Evolutionary conservation across 2,113 vertebrate genomes (phyloP).

Genomic region (Apus apus): DNA sequence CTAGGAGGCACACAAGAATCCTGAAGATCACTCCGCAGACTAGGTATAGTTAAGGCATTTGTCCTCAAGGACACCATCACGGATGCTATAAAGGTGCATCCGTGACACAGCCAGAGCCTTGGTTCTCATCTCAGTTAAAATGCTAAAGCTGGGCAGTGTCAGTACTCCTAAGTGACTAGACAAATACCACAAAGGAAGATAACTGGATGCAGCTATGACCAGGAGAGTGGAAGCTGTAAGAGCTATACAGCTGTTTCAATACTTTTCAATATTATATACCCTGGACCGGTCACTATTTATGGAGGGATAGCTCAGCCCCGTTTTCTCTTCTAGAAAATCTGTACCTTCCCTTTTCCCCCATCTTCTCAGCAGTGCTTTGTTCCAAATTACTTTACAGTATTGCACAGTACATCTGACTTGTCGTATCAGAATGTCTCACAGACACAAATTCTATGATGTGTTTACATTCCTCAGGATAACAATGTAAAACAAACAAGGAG

Average conservation of each 20-base stretch:
- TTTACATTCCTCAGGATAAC: conserved; percentile 31
- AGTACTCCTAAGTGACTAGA: neutral
- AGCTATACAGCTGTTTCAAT: neutral
- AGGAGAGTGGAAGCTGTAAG: neutral
- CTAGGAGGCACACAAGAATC: neutral
- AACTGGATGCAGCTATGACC: neutral
- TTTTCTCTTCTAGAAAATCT: neutral
- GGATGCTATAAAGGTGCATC: neutral
- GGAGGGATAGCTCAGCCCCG: neutral
- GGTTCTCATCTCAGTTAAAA: neutral
- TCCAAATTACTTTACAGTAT: neutral
- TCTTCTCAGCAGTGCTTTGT: neutral
- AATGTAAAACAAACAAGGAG: conserved; percentile 20
- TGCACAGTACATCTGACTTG: neutral
- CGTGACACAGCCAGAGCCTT: neutral
- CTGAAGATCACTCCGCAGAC: neutral
- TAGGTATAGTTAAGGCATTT: neutral
- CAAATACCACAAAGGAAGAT: neutral
- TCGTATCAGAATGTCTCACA: neutral
- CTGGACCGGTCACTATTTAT: neutral
- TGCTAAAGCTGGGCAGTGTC: neutral
- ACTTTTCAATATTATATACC: neutral
- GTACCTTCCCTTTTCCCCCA: neutral
- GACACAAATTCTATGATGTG: neutral
- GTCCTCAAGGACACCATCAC: neutral